Evolutionary conservation across 53 echinoderm and acorn worm genomes (phyloP), one percentile per base, ranked within the genome.

Genomic region (Temnopleurus reevesii): DNA sequence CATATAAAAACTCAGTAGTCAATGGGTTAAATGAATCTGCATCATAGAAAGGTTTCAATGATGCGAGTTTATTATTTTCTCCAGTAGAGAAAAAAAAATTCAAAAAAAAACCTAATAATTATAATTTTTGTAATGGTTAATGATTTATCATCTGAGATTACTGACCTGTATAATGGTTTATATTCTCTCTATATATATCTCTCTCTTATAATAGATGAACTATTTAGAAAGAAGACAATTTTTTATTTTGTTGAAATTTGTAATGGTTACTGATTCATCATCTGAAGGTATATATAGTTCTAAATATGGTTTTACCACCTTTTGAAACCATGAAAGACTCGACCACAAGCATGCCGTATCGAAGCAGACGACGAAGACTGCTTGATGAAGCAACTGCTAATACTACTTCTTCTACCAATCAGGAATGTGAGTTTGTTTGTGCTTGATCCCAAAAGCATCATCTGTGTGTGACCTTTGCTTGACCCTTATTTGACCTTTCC

Each of bases 401-500:
- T 18, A 66, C 51, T 19, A 23, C 71, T 18, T 49, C 51, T 19
- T 12, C 71, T 31, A 66, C 88, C 88, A 87, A 66, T 87, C 88
- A 87, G 34, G 88, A 87, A 87, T 87, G 88, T 87, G 88, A 87
- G 88, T 87, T 8, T 49, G 7, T 30, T 86, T 59, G 38, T 85
- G 36, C 19, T 60, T 45, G 44, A 38, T 12, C 71, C 71, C 41
- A 7, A 58, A 41, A 30, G 30, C 60, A 29, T 60, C 33, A 83
- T 46, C 76, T 76, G 17, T 43, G 26, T 23, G 18, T 84, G 65
- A 38, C 81, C 27, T 12, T 77, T 21, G 19, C 28, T 47, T 86
- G 56, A 66, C 59, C 84, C 59, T 21, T 46, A n/a, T 43, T 34
- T 86, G 76, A 45, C 83, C 24, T 8, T 64, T 27, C 26, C 25